These are phyloP conservation scores for Pycnomerus fuliginosus DNA, from an alignment of 2,888 invertebrate genomes.

Conservation along the genomic window DNA sequence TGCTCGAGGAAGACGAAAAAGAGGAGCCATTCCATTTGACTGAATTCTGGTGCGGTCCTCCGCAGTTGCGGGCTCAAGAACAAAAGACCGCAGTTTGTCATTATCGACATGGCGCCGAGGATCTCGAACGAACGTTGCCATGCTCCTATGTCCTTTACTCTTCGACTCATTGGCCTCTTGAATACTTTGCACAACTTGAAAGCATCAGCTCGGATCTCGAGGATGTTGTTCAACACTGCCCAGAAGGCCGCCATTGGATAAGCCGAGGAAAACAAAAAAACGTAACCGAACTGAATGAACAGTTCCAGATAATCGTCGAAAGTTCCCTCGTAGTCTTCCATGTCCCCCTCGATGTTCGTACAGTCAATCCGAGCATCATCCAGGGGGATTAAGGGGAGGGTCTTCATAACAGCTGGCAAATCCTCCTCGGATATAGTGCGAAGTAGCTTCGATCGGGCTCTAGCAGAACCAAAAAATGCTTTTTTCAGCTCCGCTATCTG, in stretches of 20 bases:
- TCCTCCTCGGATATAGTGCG: slow-evolving; percentile 1
- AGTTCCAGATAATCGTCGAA: slow-evolving; percentile 77
- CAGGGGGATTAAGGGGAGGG: slow-evolving; percentile 49
- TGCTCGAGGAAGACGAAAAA: slow-evolving; percentile 71
- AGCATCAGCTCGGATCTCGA: slow-evolving; percentile 72
- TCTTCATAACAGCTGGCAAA: slow-evolving; percentile 29
- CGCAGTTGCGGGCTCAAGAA: slow-evolving; percentile 67
- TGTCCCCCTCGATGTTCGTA: slow-evolving; percentile 60
- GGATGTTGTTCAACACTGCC: slow-evolving; percentile 71
- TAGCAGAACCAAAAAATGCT: too few species aligned
- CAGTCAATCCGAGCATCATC: slow-evolving; percentile 55
- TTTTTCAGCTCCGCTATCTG: too few species aligned
- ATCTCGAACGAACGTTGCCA: slow-evolving; percentile 73
- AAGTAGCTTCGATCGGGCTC: too few species aligned
- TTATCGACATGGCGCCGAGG: slow-evolving; percentile 66
- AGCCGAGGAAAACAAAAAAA: slow-evolving; percentile 74
- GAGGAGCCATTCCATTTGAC: slow-evolving; percentile 56
- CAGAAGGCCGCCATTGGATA: slow-evolving; percentile 75
- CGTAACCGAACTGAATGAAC: slow-evolving; percentile 78
- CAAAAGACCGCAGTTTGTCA: slow-evolving; percentile 74
- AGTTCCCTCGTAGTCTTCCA: slow-evolving; percentile 72
- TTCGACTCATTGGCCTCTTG: slow-evolving; percentile 66
- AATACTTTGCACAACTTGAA: slow-evolving; percentile 72
- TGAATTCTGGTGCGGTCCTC: slow-evolving; percentile 33
- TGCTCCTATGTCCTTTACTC: slow-evolving; percentile 71